Conservation (phyloP, 2,113 vertebrate genomes). For the Zosterops lateralis region DNA sequence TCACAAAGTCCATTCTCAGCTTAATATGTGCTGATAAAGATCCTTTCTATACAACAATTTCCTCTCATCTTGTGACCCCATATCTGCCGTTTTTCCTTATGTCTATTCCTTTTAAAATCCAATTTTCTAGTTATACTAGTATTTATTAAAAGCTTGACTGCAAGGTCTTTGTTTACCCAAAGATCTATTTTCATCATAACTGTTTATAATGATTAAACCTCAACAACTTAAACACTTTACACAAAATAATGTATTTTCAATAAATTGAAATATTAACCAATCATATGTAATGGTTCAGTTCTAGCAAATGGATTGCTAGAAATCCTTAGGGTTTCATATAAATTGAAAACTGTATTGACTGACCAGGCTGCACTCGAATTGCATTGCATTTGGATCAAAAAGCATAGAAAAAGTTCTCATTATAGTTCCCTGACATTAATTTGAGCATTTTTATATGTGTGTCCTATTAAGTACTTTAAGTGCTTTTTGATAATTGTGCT, state of each 20-base stretch:
- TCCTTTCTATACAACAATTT: not conserved
- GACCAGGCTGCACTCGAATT: conserved; percentile 76
- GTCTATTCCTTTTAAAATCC: conserved; percentile 52
- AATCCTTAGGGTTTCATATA: conserved; percentile 85
- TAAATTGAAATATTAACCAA: conserved; percentile 92
- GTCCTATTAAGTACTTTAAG: conserved; percentile 99
- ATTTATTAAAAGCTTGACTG: conserved; percentile 74
- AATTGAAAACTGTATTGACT: conserved; percentile 84
- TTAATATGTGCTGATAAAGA: not conserved
- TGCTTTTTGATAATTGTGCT: conserved; percentile 99
- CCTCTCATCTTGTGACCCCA: not conserved
- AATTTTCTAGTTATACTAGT: conserved; percentile 66
- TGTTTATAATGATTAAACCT: conserved; percentile 77
- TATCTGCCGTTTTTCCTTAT: not conserved
- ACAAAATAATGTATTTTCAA: conserved; percentile 83
- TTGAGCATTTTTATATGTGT: conserved; percentile 99
- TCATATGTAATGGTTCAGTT: conserved; percentile 87
- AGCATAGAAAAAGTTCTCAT: conserved; percentile 86
- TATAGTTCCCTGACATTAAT: conserved; percentile 91
- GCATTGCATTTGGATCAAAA: conserved; percentile 86
- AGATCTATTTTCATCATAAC: conserved; percentile 80
- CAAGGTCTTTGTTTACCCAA: conserved; percentile 63
- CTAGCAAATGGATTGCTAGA: conserved; percentile 77
- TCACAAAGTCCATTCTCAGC: not conserved
- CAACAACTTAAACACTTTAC: conserved; percentile 76